These are phyloP conservation scores for Subacronicta megacephala DNA, from an alignment of 2,888 invertebrate species.

Conservation along the genomic window DNA sequence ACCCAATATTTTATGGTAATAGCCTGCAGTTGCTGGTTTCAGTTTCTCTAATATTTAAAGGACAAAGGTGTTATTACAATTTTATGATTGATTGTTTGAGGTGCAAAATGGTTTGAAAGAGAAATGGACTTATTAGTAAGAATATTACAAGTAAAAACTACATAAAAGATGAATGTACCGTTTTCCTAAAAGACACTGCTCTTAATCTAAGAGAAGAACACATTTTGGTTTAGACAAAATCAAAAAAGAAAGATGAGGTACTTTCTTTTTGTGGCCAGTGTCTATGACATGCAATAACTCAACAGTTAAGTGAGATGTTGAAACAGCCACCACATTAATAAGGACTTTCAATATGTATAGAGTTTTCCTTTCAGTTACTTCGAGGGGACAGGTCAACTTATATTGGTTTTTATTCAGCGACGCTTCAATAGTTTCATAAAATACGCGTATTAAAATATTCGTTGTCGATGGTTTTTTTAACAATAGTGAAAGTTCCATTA, in stretches of 20 bases:
- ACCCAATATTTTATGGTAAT: no score
- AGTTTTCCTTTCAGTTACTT: slow-evolving; percentile 39
- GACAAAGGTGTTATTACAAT: no score
- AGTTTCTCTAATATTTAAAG: slow-evolving; percentile 1
- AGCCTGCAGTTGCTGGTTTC: not conserved
- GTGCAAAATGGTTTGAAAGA: no score
- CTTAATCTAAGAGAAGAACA: no score
- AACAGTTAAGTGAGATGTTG: slow-evolving; percentile 56
- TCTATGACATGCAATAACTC: slow-evolving; percentile 37
- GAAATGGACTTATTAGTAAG: no score
- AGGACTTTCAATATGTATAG: slow-evolving; percentile 53
- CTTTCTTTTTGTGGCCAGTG: not conserved
- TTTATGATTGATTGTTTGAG: no score
- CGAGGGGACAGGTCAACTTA: slow-evolving; percentile 25
- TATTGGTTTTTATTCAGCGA: slow-evolving; percentile 34
- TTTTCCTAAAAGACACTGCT: no score
- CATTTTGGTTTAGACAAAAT: not conserved
- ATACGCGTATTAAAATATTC: slow-evolving; percentile 52
- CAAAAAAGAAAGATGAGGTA: not conserved
- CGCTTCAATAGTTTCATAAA: slow-evolving; percentile 46
- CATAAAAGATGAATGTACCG: no score
- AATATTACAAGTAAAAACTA: no score
- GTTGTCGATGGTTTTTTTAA: slow-evolving; percentile 32
- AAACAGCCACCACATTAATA: slow-evolving; percentile 58
- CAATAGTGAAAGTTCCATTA: slow-evolving; percentile 55